Base-by-base conservation (phyloP, 35 echinoderm and acorn worm genomes). In the Ptychodera flava region DNA sequence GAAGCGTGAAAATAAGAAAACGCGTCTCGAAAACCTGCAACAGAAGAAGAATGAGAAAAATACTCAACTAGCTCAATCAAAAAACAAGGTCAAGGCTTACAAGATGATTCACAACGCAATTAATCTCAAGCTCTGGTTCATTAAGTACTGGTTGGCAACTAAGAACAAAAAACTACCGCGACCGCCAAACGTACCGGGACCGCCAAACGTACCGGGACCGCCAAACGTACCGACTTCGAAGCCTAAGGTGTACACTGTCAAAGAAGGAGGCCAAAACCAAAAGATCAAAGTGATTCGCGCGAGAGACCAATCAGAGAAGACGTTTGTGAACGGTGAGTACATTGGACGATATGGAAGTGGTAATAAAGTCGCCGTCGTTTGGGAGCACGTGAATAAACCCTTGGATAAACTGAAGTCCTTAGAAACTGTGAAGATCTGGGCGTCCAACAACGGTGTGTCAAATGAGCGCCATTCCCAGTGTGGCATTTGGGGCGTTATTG, bases 401-500 rank as follows among this genome's bases (percentile, higher is more conserved):
- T 80, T 33, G 34, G 34, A 80, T 16, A 80, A 80, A 33, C 78
- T 80, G 16, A 80, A 80, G 34, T 80, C 78, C 78, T 16, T 80
- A 0, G 78, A 80, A 80, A 22, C 78, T 80, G 78, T 80, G 6
- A 80, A 80, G 28, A 80, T 80, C 28, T 80, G 78, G 16, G 78
- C 78, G 0, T 80, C 78, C 31, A 80, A 80, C 78, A 80, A 80
- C 28, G 28, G 78, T 10, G 78, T 80, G 12, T 80, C 78, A 15
- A 14, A 80, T n/a, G 78, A 22, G 2, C 0, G 0, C 14, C 78
- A 80, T 80, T 22, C 78, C 34, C 16, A 80, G 28, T 80, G 78
- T 80, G 78, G 78, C 27, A 80, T 80, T 30, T 80, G 78, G 78
- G 78, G 16, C 28, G 78, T 80, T 16, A 80, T 80, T 15, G 78